Conservation (phyloP, 2,888 invertebrate species). For the Epiperipatus broadwayi region DNA sequence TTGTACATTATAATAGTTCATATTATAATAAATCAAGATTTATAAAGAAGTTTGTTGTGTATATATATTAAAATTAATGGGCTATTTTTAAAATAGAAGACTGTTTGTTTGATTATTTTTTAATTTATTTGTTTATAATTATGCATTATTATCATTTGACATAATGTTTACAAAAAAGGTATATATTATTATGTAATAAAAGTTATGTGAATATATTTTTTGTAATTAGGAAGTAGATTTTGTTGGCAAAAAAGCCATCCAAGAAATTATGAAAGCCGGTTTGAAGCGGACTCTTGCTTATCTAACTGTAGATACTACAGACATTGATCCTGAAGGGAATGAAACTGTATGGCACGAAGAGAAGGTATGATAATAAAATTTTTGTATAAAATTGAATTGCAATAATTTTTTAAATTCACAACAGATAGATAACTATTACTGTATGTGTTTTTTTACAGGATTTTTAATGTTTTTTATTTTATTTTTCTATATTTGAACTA, state of each 20-base stretch:
- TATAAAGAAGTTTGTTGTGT: too few relatives aligned
- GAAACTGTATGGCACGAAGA: conserved; percentile 24
- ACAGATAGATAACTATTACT: too few relatives aligned
- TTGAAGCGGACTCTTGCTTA: conserved; percentile 19
- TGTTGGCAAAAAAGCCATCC: conserved; percentile 22
- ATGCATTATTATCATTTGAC: too few relatives aligned
- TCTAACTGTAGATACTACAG: conserved; percentile 20
- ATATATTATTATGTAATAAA: not conserved
- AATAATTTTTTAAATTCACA: not conserved
- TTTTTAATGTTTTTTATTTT: too few relatives aligned
- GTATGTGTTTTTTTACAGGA: not conserved
- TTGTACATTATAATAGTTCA: too few relatives aligned
- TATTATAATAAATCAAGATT: too few relatives aligned
- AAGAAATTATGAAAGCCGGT: conserved; percentile 18
- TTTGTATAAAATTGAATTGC: not conserved
- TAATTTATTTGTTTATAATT: too few relatives aligned
- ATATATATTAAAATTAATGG: too few relatives aligned
- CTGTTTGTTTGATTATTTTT: too few relatives aligned
- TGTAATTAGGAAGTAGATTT: conserved; percentile 22
- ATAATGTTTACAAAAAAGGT: not conserved
- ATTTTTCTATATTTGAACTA: too few relatives aligned
- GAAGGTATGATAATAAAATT: conserved; percentile 16
- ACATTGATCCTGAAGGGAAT: conserved; percentile 25
- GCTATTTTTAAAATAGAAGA: too few relatives aligned
- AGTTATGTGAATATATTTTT: conserved; percentile 9